Evolutionary conservation across 2,113 vertebrate genomes (phyloP), one percentile per base, ranked within the genome.

Genomic region (Talpa occidentalis): DNA sequence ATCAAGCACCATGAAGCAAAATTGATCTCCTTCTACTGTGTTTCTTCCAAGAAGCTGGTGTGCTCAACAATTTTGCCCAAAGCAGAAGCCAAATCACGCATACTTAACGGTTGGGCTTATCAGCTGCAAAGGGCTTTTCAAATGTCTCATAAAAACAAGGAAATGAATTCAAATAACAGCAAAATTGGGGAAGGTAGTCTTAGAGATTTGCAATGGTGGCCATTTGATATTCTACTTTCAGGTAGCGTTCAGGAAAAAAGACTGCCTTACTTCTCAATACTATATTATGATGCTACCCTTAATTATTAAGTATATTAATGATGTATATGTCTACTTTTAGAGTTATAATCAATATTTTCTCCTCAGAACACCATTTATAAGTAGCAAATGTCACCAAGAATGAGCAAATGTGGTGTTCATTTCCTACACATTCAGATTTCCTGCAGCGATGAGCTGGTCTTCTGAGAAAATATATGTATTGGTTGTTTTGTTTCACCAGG

Each of bases 231-330:
- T 90, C 73, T 91, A 54, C 60, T 85, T 94, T 94, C 89, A 95
- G 42, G 94, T 79, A 26, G 52, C 78, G 24, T 81, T 95, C 37
- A 93, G 69, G 76, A 88, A 56, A 81, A 93, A 92, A 81, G 21
- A 5, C 59, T 95, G 44, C 37, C 30, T 95, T 90, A 32, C 30
- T 90, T 96, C 66, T 88, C 26, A 91, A 86, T 78, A 72, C 35
- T 32, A 28, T 79, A 66, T 83, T 88, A 94, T 90, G 78, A 86
- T 79, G 59, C 56, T 44, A 87, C 30, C 26, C 49, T 93, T 95
- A 95, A 93, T 96, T 93, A 93, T 91, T 95, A 96, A 97, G 74
- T 95, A 85, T 79, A 82, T 90, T 93, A 95, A 94, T 88, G 56
- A 70, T 88, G 8, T 56, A 93, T 95, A n/a, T 95, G 49, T 54